Base-by-base conservation (phyloP, 2,888 invertebrate species). In the Pristionchus mayeri region DNA sequence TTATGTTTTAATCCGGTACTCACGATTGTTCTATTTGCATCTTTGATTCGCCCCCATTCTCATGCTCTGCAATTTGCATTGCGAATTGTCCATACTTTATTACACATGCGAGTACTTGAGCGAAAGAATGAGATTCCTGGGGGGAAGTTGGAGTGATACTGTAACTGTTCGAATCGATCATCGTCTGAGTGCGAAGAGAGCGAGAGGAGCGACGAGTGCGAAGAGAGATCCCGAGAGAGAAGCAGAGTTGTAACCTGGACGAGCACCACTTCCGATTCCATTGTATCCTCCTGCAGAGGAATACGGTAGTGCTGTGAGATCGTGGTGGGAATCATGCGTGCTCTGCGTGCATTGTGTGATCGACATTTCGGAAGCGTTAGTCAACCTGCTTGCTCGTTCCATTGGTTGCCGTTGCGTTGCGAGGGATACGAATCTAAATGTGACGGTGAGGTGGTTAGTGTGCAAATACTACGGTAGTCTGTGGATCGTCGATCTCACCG, bases 181-280 rank as follows among this genome's bases (percentile, higher is more conserved):
- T 27, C 50, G 27, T 78, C 48, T 78, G 30, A 50, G 21, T 6
- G 18, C 76, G 50, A 78, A 50, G 24, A 40, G 40, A n/a, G 40
- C 50, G 76, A 52, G 50, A 50, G 76, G 76, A 30, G 76, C 76
- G 9, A 16, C 50, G 21, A 78, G 76, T 27, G 76, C 30, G 16
- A 18, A 21, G 50, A 78, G 30, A 78, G 76, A 78, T 21, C 44
- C n/a, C 24, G 34, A 27, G 7, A 78, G 50, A 48, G 76, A 78
- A 18, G 76, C 76, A 78, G 76, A 78, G n/a, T 40, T 71, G 63
- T 63, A 34, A n/a, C n/a, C n/a, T 1, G 80, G 80, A 37, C 44
- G 80, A 37, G 27, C 80, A 34, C 80, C 80, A n/a, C 37, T 30
- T 80, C 80, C 80, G 57, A 80, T 80, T 57, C 57, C 80, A 57